Base-by-base conservation (phyloP, 2,888 invertebrate genomes). In the Tetrapedia diversipes region DNA sequence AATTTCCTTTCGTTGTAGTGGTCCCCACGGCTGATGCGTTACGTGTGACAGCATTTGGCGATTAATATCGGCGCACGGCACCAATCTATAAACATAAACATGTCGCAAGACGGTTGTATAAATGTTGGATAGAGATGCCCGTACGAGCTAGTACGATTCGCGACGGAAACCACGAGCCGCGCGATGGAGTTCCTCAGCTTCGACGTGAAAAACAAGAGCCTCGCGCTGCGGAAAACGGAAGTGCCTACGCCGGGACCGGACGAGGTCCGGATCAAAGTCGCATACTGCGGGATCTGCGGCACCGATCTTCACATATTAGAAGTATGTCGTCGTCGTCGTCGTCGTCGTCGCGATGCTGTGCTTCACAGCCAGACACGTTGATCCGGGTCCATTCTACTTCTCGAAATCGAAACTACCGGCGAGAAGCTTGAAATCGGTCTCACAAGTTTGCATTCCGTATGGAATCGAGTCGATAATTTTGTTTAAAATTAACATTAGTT, bases 301-400 rank as follows among this genome's bases (percentile, higher is more conserved):
- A 96, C 95, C 0, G 96, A 96, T 90, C 91, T 96, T 6, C 96
- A 96, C 84, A 95, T 95, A 60, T 92, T 95, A 11, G 93, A 94
- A 92, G 96, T 95, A 92, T 86, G 88, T 64, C 47, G 16, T 19
- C 27, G 16, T 1, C 4, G 6, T 49, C 37, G 45, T 37, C 11
- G 10, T 32, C 27, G 27, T 45, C 51, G 14, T 10, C 14, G 4
- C 3, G 11, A 16, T 4, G 14, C 1, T n/a, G n/a, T n/a, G n/a
- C n/a, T n/a, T n/a, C n/a, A n/a, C n/a, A n/a, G n/a, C n/a, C n/a
- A n/a, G n/a, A n/a, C n/a, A n/a, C n/a, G n/a, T n/a, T n/a, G n/a
- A n/a, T n/a, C n/a, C n/a, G n/a, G n/a, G n/a, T n/a, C n/a, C n/a
- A n/a, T n/a, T n/a, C n/a, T n/a, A n/a, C n/a, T n/a, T n/a, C n/a